Evolutionary conservation across 2,888 invertebrate species (phyloP).

Genomic region (Pocota personata): DNA sequence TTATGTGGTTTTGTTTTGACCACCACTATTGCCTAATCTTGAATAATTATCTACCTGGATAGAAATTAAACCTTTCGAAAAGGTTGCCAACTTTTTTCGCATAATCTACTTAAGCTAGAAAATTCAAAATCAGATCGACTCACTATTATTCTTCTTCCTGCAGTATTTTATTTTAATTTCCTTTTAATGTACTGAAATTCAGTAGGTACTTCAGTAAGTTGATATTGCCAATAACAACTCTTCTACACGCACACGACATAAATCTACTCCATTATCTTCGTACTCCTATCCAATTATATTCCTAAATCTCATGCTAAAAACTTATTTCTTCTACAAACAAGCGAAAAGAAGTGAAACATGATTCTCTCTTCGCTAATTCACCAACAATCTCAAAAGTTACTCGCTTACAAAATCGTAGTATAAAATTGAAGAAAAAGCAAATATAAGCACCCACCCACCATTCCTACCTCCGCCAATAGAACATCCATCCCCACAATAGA

Average conservation of each 20-base stretch:
- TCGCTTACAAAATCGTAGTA: background rate
- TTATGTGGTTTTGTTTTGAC: too few species aligned
- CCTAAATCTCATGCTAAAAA: conserved; percentile 50
- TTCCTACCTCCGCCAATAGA: background rate
- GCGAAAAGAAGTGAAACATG: conserved; percentile 36
- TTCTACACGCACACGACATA: conserved; percentile 8
- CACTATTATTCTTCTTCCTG: background rate
- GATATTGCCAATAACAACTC: conserved; percentile 39
- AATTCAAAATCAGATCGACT: background rate
- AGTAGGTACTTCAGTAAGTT: conserved; percentile 20
- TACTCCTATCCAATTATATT: conserved; percentile 50
- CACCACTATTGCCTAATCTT: too few species aligned
- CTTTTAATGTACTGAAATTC: conserved; percentile 20
- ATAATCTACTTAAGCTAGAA: too few species aligned
- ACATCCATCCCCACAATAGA: background rate
- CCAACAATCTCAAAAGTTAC: conserved; percentile 59
- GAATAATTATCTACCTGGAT: too few species aligned
- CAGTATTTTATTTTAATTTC: conserved; percentile 28
- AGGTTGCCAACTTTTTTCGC: background rate
- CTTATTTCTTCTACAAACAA: conserved; percentile 7
- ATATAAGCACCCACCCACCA: background rate
- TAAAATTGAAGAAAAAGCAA: conserved; percentile 5
- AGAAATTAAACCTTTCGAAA: background rate
- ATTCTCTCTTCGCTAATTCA: conserved; percentile 61
- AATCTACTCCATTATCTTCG: background rate